phyloP scores from a whole-genome alignment of 2,888 invertebrate genomes.

The Drosophila paranaensis region DNA sequence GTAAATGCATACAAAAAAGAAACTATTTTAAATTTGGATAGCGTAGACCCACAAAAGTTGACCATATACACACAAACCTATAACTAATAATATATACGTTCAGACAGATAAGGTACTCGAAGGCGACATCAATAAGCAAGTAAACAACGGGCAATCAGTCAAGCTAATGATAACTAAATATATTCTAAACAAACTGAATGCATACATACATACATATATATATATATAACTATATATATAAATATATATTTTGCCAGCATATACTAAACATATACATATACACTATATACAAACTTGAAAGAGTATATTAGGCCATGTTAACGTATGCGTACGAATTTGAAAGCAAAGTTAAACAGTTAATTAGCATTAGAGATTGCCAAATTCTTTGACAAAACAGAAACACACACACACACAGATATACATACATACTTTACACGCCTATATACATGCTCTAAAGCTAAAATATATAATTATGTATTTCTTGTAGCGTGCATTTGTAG shows the following conservation, averaged over 20 bases:
- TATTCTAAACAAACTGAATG: constrained; percentile 54
- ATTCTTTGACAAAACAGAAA: constrained; percentile 8
- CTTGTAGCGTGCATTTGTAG: constrained; percentile 31
- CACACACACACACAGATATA: not conserved
- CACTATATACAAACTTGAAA: constrained; percentile 45
- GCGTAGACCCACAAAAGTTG: constrained; percentile 7
- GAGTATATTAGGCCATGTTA: constrained; percentile 48
- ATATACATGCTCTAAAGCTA: constrained; percentile 1
- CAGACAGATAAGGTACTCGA: constrained; percentile 19
- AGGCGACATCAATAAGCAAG: constrained; percentile 57
- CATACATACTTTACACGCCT: not conserved
- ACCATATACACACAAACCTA: constrained; percentile 27
- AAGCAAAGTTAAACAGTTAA: constrained; percentile 60
- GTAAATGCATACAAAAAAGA: constrained; percentile 50
- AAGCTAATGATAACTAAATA: constrained; percentile 58
- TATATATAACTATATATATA: constrained; percentile 10
- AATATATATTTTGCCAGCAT: constrained; percentile 69
- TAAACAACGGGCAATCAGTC: constrained; percentile 71
- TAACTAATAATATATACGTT: constrained; percentile 32
- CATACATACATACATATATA: constrained; percentile 35
- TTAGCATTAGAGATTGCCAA: constrained; percentile 30
- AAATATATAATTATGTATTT: constrained; percentile 11
- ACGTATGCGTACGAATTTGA: constrained; percentile 60
- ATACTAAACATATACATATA: constrained; percentile 44
- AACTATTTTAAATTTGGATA: constrained; percentile 33